Percentiles rank a stretch among this genome's conserved stretches.
Conservation (phyloP, 2,797 vertebrate genomes). For the Enteromius mattozi region DNA sequence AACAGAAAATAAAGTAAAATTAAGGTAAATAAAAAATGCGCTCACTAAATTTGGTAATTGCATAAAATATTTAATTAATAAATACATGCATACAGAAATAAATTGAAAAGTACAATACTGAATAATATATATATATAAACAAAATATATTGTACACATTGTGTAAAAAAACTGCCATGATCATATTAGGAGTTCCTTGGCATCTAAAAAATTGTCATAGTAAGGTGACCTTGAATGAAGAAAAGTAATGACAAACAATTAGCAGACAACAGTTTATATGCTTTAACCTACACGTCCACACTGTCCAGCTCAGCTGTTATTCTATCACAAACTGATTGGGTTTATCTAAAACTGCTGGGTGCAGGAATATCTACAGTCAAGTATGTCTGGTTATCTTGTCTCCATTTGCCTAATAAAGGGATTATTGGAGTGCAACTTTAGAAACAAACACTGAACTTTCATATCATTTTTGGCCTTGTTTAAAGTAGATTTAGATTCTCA, state of each 20-base stretch:
- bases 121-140: too few relatives aligned
- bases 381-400: constrained; percentile 24
- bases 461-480: neutral
- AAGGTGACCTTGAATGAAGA: neutral
- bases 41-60: neutral
- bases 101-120: neutral
- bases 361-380: neutral
- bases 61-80: neutral
- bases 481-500: neutral
- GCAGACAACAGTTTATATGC: neutral
- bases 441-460: neutral
- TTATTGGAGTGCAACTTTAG: neutral
- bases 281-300: constrained; percentile 46
- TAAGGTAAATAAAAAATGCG: neutral
- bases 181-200: neutral
- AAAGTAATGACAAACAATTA: neutral
- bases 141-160: neutral
- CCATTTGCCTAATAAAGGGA: constrained; percentile 10
- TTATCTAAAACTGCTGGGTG: constrained; percentile 32
- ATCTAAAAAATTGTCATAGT: neutral
- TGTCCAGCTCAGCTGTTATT: constrained; percentile 24
- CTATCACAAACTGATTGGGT: constrained; percentile 51
- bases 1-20: neutral
- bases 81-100: neutral
- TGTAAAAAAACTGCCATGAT: neutral